Percentiles rank a stretch among this genome's conserved stretches.
Conservation (phyloP, 1,140 invertebrate species). For the Drosophila setifemur region DNA sequence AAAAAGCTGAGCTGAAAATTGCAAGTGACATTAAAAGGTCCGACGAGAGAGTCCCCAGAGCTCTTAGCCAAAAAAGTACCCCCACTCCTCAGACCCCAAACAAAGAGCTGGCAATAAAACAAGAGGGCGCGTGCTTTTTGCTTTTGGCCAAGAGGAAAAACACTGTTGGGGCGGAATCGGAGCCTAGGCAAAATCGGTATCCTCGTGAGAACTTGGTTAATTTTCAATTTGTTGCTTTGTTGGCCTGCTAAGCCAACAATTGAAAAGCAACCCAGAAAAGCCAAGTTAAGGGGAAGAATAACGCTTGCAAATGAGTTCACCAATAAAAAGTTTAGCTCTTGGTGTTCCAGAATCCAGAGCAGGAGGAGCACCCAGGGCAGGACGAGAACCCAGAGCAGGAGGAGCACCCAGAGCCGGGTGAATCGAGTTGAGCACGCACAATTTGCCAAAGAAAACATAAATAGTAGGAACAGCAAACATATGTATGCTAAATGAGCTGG, state of each 20-base stretch:
- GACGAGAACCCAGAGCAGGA: not conserved
- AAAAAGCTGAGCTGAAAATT: constrained; percentile 39
- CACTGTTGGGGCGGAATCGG: constrained; percentile 15
- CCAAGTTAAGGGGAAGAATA: constrained; percentile 14
- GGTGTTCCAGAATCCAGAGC: constrained; percentile 34
- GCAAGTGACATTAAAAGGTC: constrained; percentile 67
- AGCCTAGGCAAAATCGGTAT: constrained; percentile 41
- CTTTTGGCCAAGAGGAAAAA: constrained; percentile 3
- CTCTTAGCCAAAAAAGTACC: constrained; percentile 15
- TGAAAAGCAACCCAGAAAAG: constrained; percentile 12
- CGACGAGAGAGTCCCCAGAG: constrained; percentile 44
- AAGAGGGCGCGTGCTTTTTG: constrained; percentile 4
- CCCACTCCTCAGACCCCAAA: not conserved
- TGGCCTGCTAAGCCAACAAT: constrained; percentile 33
- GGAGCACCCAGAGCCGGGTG: too few relatives aligned
- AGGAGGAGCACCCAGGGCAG: not conserved
- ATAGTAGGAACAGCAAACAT: constrained; percentile 66
- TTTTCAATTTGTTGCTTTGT: constrained; percentile 74
- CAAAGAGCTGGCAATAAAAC: constrained; percentile 27
- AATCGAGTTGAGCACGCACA: constrained; percentile 53
- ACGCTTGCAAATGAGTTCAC: constrained; percentile 55
- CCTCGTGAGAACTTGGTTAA: constrained; percentile 51
- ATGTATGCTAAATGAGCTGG: constrained; percentile 54
- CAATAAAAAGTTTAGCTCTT: constrained; percentile 40
- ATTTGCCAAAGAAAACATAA: constrained; percentile 79